These are phyloP conservation scores for Fregetta grallaria DNA, from an alignment of 2,113 vertebrate genomes.

Conservation along the genomic window DNA sequence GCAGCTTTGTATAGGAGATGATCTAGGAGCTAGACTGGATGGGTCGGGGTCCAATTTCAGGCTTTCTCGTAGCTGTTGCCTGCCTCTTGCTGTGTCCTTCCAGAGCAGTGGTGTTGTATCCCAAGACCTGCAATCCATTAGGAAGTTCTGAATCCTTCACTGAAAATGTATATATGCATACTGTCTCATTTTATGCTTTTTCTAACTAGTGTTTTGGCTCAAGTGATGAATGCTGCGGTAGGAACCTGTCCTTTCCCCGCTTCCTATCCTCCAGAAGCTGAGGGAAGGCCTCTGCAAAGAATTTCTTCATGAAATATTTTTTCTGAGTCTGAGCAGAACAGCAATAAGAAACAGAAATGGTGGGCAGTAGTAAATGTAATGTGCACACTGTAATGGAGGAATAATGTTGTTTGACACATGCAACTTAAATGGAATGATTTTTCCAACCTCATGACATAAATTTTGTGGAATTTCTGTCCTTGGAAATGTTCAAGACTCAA, in stretches of 20 bases:
- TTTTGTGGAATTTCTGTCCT: conserved; percentile 4
- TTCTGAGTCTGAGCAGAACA: neutral
- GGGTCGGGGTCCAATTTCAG: neutral
- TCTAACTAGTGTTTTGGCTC: neutral
- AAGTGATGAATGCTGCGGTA: neutral
- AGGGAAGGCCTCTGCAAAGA: neutral
- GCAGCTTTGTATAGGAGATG: neutral
- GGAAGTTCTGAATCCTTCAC: neutral
- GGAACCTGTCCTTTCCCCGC: neutral
- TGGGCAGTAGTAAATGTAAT: neutral
- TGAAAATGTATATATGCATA: neutral
- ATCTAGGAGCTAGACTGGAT: neutral
- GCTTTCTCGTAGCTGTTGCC: neutral
- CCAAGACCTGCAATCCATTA: neutral
- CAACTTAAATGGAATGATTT: neutral
- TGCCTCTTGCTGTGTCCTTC: neutral
- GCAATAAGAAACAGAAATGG: neutral
- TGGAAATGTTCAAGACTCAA: neutral
- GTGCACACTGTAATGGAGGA: neutral
- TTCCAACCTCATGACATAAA: neutral
- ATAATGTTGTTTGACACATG: neutral
- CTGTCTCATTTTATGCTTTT: neutral
- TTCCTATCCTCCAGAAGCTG: neutral
- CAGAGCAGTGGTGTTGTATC: neutral
- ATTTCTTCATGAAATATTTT: neutral